phyloP scores from a whole-genome alignment of 2,888 invertebrate genomes.

The Charanyca ferruginea region DNA sequence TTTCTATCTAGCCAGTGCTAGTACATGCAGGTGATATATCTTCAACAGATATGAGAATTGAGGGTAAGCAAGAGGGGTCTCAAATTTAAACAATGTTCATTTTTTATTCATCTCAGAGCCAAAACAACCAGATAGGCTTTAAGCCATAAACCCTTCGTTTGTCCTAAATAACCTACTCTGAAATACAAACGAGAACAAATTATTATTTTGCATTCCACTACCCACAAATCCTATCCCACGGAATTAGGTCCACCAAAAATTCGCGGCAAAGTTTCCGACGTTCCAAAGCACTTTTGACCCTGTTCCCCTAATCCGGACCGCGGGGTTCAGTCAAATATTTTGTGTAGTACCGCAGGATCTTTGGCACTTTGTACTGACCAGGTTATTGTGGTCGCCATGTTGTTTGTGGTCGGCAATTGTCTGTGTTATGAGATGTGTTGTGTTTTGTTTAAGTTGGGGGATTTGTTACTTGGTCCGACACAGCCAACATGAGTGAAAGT shows the following conservation, averaged over 20 bases:
- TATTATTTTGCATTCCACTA: slow-evolving; percentile 49
- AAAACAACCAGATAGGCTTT: not conserved
- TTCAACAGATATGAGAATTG: too few relatives aligned
- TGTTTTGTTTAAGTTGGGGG: slow-evolving; percentile 31
- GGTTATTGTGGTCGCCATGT: slow-evolving; percentile 70
- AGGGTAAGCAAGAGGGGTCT: too few relatives aligned
- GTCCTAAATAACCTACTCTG: not conserved
- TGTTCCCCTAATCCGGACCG: slow-evolving; percentile 45
- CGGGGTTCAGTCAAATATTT: slow-evolving; percentile 59
- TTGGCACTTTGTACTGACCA: slow-evolving; percentile 74
- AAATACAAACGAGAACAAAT: slow-evolving; percentile 35
- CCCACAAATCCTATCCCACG: slow-evolving; percentile 42
- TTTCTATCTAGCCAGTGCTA: too few relatives aligned
- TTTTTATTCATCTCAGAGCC: too few relatives aligned
- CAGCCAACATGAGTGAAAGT: too few relatives aligned
- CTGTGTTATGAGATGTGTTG: slow-evolving; percentile 52
- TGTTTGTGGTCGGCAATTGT: slow-evolving; percentile 67
- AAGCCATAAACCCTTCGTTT: slow-evolving; percentile 5
- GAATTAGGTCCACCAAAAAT: slow-evolving; percentile 56
- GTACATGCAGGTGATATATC: too few relatives aligned
- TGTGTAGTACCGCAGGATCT: slow-evolving; percentile 71
- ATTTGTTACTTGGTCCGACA: too few relatives aligned
- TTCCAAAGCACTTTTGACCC: slow-evolving; percentile 51
- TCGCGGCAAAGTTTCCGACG: slow-evolving; percentile 44
- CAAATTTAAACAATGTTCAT: too few relatives aligned